Evolutionary conservation across 2,888 invertebrate species (phyloP).

Genomic region (Amiota mariae): DNA sequence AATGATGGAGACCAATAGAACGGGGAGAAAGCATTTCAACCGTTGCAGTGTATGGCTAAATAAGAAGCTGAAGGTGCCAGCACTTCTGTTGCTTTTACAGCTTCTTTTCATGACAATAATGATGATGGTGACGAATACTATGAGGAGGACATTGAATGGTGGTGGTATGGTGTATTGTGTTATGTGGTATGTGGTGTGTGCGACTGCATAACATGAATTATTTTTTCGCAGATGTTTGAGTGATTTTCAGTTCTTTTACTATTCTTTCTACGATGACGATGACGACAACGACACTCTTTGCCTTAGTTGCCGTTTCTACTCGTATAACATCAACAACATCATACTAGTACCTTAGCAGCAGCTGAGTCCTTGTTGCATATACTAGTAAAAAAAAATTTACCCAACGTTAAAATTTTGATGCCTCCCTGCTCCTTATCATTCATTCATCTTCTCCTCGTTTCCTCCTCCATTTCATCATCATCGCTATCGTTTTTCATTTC

Average conservation of each 20-base stretch:
- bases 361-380: constrained; percentile 50
- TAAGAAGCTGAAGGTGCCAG: not conserved
- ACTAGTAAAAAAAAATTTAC: constrained; percentile 46
- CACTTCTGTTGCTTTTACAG: not conserved
- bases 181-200: not conserved
- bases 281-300: not conserved
- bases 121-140: not conserved
- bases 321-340: not conserved
- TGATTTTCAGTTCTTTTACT: constrained; percentile 10
- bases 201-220: constrained; percentile 17
- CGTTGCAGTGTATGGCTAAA: constrained; percentile 2
- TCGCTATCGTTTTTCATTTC: constrained; percentile 51
- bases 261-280: not conserved
- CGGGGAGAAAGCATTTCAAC: not conserved
- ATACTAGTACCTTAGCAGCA: constrained; percentile 1
- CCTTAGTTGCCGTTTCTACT: not conserved
- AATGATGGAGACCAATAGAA: not conserved
- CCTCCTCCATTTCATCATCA: constrained; percentile 17
- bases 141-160: not conserved
- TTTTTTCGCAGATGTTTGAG: constrained; percentile 20
- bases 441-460: not conserved
- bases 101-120: not conserved
- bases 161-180: not conserved
- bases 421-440: not conserved
- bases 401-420: not conserved